Conservation (phyloP, 2,797 vertebrate genomes). For the Harpagifer antarcticus region DNA sequence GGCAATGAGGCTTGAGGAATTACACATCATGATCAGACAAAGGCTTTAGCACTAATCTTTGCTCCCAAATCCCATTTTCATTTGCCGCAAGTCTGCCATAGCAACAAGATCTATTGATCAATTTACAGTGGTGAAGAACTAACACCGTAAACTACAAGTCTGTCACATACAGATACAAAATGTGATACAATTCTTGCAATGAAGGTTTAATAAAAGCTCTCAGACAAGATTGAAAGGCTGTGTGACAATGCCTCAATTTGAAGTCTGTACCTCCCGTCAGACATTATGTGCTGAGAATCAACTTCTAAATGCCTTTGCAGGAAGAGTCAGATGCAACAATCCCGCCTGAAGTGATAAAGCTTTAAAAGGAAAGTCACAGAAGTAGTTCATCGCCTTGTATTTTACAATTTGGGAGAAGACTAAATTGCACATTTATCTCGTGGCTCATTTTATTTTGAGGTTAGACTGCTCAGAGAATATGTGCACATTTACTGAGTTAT, state of each 20-base stretch:
- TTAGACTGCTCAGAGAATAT: constrained; percentile 27
- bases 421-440: constrained; percentile 43
- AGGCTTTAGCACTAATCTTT: constrained; percentile 45
- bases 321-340: constrained; percentile 43
- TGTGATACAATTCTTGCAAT: constrained; percentile 9
- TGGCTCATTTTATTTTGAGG: constrained; percentile 21
- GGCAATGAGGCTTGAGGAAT: constrained; percentile 47
- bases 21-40: constrained; percentile 54
- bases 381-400: constrained; percentile 40
- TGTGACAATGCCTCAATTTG: constrained; percentile 32
- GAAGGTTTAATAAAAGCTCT: constrained; percentile 26
- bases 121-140: constrained; percentile 30
- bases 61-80: constrained; percentile 29
- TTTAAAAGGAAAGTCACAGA: constrained; percentile 35
- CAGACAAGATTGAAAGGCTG: constrained; percentile 9
- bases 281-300: constrained; percentile 44
- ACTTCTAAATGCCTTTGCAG: constrained; percentile 41
- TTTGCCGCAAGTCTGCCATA: constrained; percentile 38
- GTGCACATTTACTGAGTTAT: constrained; percentile 18
- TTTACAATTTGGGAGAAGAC: constrained; percentile 42
- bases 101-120: constrained; percentile 43
- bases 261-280: constrained; percentile 30
- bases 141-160: constrained; percentile 2
- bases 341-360: constrained; percentile 43
- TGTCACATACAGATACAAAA: constrained; percentile 11